phyloP scores from a whole-genome alignment of 2,113 vertebrate species.

The Antigone vipio region DNA sequence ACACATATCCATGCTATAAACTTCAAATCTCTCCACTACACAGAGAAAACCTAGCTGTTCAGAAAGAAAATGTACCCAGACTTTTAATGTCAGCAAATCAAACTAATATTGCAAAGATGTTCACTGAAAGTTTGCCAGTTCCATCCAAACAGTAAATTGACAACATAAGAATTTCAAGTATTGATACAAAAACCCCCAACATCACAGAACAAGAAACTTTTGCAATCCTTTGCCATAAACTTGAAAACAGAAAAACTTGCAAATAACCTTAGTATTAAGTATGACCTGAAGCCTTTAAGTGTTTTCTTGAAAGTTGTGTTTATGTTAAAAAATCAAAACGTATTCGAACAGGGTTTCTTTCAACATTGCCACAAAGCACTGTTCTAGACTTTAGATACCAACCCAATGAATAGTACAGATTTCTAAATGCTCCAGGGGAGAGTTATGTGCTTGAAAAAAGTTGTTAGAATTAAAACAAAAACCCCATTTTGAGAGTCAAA shows the following conservation, averaged over 20 bases:
- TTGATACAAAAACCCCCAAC: background rate
- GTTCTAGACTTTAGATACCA: too few relatives aligned
- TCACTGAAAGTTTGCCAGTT: background rate
- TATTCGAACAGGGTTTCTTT: too few relatives aligned
- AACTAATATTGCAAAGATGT: background rate
- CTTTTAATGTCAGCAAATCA: background rate
- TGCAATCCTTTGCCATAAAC: background rate
- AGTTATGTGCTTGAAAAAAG: too few relatives aligned
- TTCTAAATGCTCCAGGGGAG: too few relatives aligned
- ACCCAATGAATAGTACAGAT: too few relatives aligned
- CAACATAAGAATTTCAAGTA: background rate
- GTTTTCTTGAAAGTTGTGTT: too few relatives aligned
- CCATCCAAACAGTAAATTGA: background rate
- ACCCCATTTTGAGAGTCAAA: too few relatives aligned
- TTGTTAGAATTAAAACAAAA: too few relatives aligned
- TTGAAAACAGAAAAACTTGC: background rate
- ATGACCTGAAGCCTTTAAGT: too few relatives aligned
- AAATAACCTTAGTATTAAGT: too few relatives aligned
- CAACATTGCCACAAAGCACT: too few relatives aligned
- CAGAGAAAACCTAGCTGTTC: background rate
- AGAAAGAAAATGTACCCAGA: background rate
- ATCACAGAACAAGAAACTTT: background rate
- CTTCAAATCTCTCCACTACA: conserved; percentile 5
- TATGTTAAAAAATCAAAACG: too few relatives aligned
- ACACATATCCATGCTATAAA: conserved; percentile 5